Base-by-base conservation (phyloP, 2,888 invertebrate species). In the Xestia rhomboidea region DNA sequence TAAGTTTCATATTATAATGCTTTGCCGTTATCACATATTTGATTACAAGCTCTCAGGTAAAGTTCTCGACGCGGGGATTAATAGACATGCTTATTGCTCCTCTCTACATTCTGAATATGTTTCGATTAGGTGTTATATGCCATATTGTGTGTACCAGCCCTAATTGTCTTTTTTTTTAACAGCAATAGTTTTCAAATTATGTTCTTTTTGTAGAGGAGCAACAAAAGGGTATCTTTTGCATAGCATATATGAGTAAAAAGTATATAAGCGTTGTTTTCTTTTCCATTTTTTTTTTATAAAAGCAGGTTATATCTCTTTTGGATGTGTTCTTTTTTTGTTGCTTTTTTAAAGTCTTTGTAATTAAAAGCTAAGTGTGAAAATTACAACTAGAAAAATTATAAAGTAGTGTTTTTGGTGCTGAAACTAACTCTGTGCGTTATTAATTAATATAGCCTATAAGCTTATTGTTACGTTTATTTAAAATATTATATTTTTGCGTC, bases 381-480 rank as follows among this genome's bases (percentile, higher is more conserved):
- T 73, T 54, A 68, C 41, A 73, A 79, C 34, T 34, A 60, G 13
- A 44, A 57, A 51, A 77, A 82, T 63, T 15, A 74, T 63, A 57
- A 46, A 70, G 8, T 66, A 46, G 86, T 73, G 71, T 63, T 51
- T 51, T 74, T 54, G 62, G 85, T 88, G 83, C 83, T 70, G 2
- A 51, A 66, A 64, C 38, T 60, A 77, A 79, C 64, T 60, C 63
- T 73, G 84, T 89, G 88, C 72, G 77, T 85, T 88, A 82, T 71
- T 46, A 63, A 77, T 71, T 76, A 62, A 63, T 62, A 44, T 30
- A n/a, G 68, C 46, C 0, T 80, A 71, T 70, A 75, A 87, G 79
- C 76, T 79, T 54, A 77, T 64, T 76, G 74, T 87, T 81, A 87
- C 74, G 60, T 63, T 51, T 76, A 66, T 79, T 73, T 66, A 57